phyloP scores from a whole-genome alignment of 2,113 vertebrate genomes.

The Oxyura jamaicensis region DNA sequence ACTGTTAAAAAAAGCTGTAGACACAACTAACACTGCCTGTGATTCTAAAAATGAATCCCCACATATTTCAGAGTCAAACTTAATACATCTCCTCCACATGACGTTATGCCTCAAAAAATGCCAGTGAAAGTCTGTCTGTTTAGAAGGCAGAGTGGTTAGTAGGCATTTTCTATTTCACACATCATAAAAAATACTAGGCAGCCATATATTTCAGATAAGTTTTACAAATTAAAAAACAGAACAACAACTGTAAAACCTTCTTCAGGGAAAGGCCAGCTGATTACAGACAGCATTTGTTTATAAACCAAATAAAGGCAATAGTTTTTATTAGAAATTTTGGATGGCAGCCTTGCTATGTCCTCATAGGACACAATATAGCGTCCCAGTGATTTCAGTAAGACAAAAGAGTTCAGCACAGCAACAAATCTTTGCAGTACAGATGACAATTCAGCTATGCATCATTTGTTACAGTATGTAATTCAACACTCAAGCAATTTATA shows the following conservation, averaged over 20 bases:
- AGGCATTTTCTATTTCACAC: background rate
- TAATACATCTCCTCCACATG: background rate
- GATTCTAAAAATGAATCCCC: background rate
- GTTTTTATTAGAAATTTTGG: background rate
- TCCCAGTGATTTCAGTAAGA: background rate
- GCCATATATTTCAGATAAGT: constrained; percentile 4
- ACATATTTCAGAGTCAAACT: constrained; percentile 2
- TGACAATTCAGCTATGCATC: background rate
- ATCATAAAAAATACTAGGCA: background rate
- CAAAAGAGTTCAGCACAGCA: background rate
- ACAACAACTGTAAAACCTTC: background rate
- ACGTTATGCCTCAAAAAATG: background rate
- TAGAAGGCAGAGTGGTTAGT: constrained; percentile 2
- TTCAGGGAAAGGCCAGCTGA: background rate
- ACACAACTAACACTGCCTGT: background rate
- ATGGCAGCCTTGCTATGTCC: background rate
- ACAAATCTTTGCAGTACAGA: background rate
- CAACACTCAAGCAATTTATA: background rate
- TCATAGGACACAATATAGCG: fast-evolving
- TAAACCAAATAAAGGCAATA: background rate
- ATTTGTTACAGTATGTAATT: background rate
- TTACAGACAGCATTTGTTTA: background rate
- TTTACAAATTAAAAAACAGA: background rate
- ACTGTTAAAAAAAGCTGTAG: background rate
- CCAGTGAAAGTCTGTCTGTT: constrained; percentile 12